Base-by-base conservation (phyloP, 2,113 vertebrate genomes). In the Hydrochoerus hydrochaeris region DNA sequence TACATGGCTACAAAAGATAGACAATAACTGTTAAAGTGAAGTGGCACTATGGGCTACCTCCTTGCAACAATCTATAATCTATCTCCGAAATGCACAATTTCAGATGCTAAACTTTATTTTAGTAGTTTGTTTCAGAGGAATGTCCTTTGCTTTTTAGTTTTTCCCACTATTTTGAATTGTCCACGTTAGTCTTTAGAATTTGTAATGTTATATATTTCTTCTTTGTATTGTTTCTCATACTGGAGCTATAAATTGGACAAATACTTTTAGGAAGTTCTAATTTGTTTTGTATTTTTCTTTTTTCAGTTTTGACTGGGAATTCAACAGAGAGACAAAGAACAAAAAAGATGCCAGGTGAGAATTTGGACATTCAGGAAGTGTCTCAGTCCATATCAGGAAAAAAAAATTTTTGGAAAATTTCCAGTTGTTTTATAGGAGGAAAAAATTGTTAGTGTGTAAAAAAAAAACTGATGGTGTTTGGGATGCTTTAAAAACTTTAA, bases 331-430 rank as follows among this genome's bases (percentile, higher is more conserved):
- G 9, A 86, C 88, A 92, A n/a, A 13, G 24, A 73, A 13, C 49
- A 1, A 57, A 24, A 30, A 10, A 41, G 71, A 60, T 32, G 63
- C 10, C 7, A 41, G 52, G 20, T 49, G 35, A 69, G 35, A 85
- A 7, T 1, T 46, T 77, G 7, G 0, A 38, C 38, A 3, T 19
- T 17, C 0, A 19, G 38, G 9, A 71, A 20, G 32, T 30, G 49
- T 62, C 32, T 14, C 32, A 54, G 67, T 14, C 57, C 46, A 17
- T 41, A 46, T 1, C 13, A 4, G 83, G 58, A 7, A 46, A 44
- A 93, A 94, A 20, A 86, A 3, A 38, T 30, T 44, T 19, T 58
- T 16, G 26, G n/a, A 41, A 80, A 63, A 28, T 58, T 17, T 17
- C 63, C 26, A 60, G 49, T 30, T 84, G 44, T 57, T 57, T n/a